Evolutionary conservation across 2,113 vertebrate species (phyloP).

Genomic region (Telmatochromis brachygnathus): DNA sequence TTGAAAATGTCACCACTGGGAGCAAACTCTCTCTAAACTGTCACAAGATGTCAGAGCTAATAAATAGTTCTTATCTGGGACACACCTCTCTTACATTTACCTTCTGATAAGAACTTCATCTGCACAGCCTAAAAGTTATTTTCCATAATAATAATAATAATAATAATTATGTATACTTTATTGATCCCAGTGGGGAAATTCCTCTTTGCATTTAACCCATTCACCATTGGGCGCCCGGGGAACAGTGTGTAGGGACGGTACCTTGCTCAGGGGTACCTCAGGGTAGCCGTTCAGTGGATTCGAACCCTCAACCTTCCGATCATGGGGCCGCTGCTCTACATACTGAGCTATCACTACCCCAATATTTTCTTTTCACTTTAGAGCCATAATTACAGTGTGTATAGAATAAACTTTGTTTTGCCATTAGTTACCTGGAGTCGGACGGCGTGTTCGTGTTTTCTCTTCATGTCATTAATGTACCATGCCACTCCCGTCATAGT

Average conservation of each 20-base stretch:
- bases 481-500: constrained; percentile 95
- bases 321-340: background rate
- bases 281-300: background rate
- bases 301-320: background rate
- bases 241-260: background rate
- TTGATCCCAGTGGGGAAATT: background rate
- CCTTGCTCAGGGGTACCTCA: background rate
- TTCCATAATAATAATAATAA: background rate
- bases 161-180: background rate
- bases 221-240: background rate
- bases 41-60: background rate
- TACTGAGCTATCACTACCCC: background rate
- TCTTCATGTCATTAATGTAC: constrained; percentile 98
- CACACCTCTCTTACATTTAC: background rate
- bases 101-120: background rate
- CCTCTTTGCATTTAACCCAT: background rate
- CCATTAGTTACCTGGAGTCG: constrained; percentile 79
- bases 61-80: background rate
- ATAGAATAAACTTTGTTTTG: background rate
- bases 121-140: background rate
- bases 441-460: constrained; percentile 91
- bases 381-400: background rate
- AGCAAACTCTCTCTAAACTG: background rate
- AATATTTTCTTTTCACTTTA: background rate
- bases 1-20: background rate